Conservation (phyloP, 2,888 invertebrate genomes). For the Athalia circularis region DNA sequence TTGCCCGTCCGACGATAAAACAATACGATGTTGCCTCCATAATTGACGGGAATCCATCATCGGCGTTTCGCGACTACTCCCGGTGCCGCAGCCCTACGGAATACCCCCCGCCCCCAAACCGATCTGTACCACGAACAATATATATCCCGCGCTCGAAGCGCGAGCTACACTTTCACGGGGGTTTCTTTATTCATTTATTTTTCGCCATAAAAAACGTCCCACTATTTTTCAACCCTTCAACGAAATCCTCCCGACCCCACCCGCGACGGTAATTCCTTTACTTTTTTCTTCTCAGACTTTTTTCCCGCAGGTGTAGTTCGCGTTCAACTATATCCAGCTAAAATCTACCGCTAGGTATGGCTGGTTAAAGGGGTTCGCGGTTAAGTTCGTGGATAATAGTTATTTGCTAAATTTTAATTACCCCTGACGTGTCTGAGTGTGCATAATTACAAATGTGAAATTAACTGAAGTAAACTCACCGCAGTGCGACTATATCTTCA, state of each 20-base stretch:
- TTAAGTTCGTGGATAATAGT: neutral
- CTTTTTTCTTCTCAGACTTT: no score
- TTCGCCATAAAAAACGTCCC: no score
- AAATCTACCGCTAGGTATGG: no score
- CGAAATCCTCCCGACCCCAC: no score
- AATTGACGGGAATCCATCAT: constrained; percentile 74
- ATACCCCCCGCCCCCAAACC: neutral
- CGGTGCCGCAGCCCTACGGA: constrained; percentile 6
- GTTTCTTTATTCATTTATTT: no score
- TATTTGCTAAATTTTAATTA: constrained; percentile 26
- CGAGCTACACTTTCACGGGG: neutral
- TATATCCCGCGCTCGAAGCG: constrained; percentile 18
- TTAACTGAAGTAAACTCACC: constrained; percentile 31
- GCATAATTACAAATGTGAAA: constrained; percentile 12
- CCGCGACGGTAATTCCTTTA: no score
- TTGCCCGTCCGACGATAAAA: constrained; percentile 72
- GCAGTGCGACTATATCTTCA: neutral
- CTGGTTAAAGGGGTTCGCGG: neutral
- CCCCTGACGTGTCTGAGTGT: constrained; percentile 10
- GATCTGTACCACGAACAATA: constrained; percentile 8
- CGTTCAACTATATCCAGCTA: no score
- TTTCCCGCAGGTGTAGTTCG: no score
- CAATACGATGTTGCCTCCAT: constrained; percentile 73
- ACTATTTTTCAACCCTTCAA: no score
- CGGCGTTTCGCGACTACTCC: constrained; percentile 66